Conservation (phyloP, 2,888 invertebrate genomes). For the Lasioglossum vierecki region DNA sequence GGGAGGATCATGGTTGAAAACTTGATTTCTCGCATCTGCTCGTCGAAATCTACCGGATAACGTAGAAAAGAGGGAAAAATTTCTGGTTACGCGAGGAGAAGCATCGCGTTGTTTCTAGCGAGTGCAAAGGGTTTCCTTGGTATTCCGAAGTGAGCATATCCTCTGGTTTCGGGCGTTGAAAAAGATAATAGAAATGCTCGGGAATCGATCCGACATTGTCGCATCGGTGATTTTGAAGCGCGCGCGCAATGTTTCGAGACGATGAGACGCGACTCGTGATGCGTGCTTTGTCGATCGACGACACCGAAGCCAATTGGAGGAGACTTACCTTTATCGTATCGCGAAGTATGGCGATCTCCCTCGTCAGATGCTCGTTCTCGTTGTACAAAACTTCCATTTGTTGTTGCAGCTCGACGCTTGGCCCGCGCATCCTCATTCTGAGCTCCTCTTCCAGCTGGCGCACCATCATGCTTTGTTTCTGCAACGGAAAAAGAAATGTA, state of each 20-base stretch:
- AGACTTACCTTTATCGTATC: slow-evolving; percentile 94
- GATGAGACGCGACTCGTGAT: slow-evolving; percentile 2
- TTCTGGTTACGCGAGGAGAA: too few species aligned
- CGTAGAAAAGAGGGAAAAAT: too few species aligned
- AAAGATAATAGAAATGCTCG: neutral
- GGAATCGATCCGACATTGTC: neutral
- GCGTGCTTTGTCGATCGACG: neutral
- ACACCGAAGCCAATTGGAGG: neutral
- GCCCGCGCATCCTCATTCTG: slow-evolving; percentile 93
- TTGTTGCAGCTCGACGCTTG: slow-evolving; percentile 95
- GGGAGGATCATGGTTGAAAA: too few species aligned
- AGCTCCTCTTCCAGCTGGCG: slow-evolving; percentile 97
- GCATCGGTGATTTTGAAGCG: neutral
- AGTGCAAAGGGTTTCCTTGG: neutral
- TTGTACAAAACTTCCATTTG: slow-evolving; percentile 96
- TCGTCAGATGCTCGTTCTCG: slow-evolving; percentile 96
- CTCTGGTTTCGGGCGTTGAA: neutral
- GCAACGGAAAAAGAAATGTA: slow-evolving; percentile 78
- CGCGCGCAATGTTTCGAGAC: neutral
- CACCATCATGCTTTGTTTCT: slow-evolving; percentile 98
- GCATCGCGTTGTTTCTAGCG: neutral
- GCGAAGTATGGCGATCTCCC: slow-evolving; percentile 95
- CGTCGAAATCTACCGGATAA: too few species aligned
- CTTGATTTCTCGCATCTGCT: too few species aligned
- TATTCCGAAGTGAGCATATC: neutral